These are phyloP conservation scores for Diplolepis rosae DNA, from an alignment of 2,888 invertebrate genomes.

Conservation along the genomic window DNA sequence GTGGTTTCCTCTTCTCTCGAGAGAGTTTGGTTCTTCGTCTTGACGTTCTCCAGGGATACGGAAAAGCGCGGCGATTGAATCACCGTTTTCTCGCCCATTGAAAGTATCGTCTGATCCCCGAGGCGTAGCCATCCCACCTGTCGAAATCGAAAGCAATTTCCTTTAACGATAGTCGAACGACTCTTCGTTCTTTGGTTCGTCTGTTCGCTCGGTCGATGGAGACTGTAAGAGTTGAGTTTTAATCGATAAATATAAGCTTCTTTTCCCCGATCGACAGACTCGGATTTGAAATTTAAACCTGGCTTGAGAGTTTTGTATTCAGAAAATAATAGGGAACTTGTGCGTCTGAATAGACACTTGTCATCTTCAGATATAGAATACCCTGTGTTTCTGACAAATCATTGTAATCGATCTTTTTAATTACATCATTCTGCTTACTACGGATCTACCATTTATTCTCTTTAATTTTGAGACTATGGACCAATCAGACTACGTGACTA, in stretches of 20 bases:
- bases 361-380: constrained; percentile 22
- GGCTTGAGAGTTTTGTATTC: constrained; percentile 11
- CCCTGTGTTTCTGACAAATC: constrained; percentile 29
- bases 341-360: constrained; percentile 26
- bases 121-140: constrained; percentile 87
- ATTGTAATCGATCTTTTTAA: constrained; percentile 23
- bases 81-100: constrained; percentile 83
- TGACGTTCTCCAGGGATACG: constrained; percentile 75
- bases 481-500: too few species aligned
- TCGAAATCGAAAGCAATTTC: constrained; percentile 33
- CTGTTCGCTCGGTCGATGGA: not conserved
- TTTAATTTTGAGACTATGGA: too few species aligned
- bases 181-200: not conserved
- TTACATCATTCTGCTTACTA: constrained; percentile 10
- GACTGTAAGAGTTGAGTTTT: constrained; percentile 16
- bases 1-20: constrained; percentile 78
- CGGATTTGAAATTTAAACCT: constrained; percentile 28
- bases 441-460: not conserved
- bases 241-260: constrained; percentile 26
- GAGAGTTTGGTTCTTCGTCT: constrained; percentile 62
- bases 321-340: constrained; percentile 23
- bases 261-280: not conserved
- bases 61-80: constrained; percentile 84
- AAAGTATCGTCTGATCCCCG: constrained; percentile 85
- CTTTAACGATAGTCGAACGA: constrained; percentile 27